Percentiles rank a stretch among this genome's conserved stretches.
phyloP scores from a whole-genome alignment of 2,888 invertebrate species.

The Fabriciana adippe region DNA sequence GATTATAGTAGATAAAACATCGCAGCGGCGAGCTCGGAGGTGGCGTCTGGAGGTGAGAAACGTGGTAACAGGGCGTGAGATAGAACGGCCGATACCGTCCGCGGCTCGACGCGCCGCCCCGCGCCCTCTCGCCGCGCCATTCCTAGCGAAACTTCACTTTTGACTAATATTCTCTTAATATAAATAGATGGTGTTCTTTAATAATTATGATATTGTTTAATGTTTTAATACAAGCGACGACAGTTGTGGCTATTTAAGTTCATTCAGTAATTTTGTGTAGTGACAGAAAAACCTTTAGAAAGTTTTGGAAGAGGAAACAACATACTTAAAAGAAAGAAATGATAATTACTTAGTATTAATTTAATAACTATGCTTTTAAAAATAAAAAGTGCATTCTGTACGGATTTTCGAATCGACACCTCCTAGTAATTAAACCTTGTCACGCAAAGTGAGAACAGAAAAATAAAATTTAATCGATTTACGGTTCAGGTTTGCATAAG shows the following conservation, averaged over 20 bases:
- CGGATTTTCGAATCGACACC: slow-evolving; percentile 79
- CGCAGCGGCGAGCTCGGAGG: slow-evolving; percentile 56
- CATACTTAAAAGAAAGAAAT: background rate
- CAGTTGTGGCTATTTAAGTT: too few species aligned
- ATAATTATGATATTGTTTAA: background rate
- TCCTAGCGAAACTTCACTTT: slow-evolving; percentile 33
- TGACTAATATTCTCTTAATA: slow-evolving; percentile 25
- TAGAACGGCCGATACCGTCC: slow-evolving; percentile 64
- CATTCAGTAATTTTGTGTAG: background rate
- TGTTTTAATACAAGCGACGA: background rate
- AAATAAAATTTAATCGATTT: slow-evolving; percentile 75
- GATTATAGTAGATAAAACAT: slow-evolving; percentile 70
- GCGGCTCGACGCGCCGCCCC: slow-evolving; percentile 43
- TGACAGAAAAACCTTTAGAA: background rate
- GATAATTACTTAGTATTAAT: slow-evolving; percentile 24
- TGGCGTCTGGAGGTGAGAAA: slow-evolving; percentile 77
- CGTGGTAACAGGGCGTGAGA: slow-evolving; percentile 77
- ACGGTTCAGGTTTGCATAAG: slow-evolving; percentile 64
- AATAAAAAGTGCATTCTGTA: slow-evolving; percentile 63
- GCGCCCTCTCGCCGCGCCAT: slow-evolving; percentile 32
- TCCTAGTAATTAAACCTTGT: slow-evolving; percentile 72
- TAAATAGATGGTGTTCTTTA: background rate
- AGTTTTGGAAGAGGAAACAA: background rate
- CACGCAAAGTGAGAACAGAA: slow-evolving; percentile 72
- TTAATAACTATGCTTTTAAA: slow-evolving; percentile 72